phyloP scores from a whole-genome alignment of 2,797 vertebrate species.

The Alouatta caraya region DNA sequence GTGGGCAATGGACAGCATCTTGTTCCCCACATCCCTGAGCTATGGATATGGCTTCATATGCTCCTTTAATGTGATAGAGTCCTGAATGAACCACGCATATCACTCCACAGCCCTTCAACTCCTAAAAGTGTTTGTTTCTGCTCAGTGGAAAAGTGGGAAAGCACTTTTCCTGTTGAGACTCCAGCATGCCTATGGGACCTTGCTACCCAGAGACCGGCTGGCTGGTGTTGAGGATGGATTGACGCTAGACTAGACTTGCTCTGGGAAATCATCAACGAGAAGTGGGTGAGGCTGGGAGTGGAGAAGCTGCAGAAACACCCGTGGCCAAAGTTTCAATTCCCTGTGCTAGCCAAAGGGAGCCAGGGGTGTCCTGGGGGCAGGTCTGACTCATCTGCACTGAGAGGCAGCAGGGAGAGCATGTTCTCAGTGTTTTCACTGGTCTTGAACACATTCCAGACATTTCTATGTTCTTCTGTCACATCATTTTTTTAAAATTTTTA shows the following conservation, averaged over 20 bases:
- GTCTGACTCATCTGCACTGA: conserved; percentile 61
- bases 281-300: conserved; percentile 29
- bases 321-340: conserved; percentile 73
- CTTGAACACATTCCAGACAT: conserved; percentile 47
- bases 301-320: conserved; percentile 65
- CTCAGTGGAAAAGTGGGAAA: neutral
- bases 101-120: neutral
- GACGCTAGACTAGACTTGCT: conserved; percentile 37
- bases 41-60: neutral
- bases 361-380: conserved; percentile 37
- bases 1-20: neutral
- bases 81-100: neutral
- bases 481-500: neutral
- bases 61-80: neutral
- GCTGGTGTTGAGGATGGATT: conserved; percentile 16
- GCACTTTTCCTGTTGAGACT: neutral
- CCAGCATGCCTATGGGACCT: neutral
- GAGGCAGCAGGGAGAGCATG: conserved; percentile 28
- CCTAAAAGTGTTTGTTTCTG: neutral
- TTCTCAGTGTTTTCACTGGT: conserved; percentile 20
- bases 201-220: conserved; percentile 9
- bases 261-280: neutral
- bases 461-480: neutral
- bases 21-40: neutral
- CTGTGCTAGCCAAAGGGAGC: conserved; percentile 63